A percentile compares a stretch with the other conserved stretches of the same genome.
Conservation (phyloP, 2,113 vertebrate species). For the Alouatta palliata region DNA sequence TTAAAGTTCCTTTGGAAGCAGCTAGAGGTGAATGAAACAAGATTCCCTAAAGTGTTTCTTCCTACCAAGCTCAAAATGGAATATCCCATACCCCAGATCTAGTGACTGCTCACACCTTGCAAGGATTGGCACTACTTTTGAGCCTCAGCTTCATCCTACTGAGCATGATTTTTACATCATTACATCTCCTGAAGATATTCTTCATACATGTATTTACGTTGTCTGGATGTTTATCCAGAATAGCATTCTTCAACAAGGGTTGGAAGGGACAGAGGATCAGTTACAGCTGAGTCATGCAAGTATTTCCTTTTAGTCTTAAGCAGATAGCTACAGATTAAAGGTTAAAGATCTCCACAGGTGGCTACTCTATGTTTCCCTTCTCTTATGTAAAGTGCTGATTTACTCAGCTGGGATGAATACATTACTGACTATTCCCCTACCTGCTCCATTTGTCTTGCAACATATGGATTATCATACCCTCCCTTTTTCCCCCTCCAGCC, state of each 20-base stretch:
- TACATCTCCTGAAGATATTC: neutral
- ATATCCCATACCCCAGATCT: neutral
- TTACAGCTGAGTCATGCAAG: neutral
- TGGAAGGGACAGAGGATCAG: neutral
- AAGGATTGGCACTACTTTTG: neutral
- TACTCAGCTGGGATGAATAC: too few relatives aligned
- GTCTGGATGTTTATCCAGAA: neutral
- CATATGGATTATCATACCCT: too few relatives aligned
- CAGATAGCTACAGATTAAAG: too few relatives aligned
- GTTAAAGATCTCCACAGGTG: too few relatives aligned
- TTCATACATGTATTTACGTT: neutral
- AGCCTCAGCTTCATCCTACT: neutral
- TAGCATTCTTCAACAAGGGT: neutral
- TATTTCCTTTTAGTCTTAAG: too few relatives aligned
- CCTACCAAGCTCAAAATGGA: neutral
- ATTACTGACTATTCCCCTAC: too few relatives aligned
- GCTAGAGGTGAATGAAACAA: neutral
- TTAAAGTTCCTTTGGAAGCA: neutral
- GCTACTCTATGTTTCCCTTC: too few relatives aligned
- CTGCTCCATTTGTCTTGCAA: too few relatives aligned
- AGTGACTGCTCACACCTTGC: neutral
- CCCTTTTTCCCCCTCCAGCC: too few relatives aligned
- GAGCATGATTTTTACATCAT: neutral
- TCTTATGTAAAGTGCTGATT: too few relatives aligned
- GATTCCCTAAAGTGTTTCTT: neutral